phyloP scores from a whole-genome alignment of 2,797 vertebrate species.

The Okamejei kenojei region DNA sequence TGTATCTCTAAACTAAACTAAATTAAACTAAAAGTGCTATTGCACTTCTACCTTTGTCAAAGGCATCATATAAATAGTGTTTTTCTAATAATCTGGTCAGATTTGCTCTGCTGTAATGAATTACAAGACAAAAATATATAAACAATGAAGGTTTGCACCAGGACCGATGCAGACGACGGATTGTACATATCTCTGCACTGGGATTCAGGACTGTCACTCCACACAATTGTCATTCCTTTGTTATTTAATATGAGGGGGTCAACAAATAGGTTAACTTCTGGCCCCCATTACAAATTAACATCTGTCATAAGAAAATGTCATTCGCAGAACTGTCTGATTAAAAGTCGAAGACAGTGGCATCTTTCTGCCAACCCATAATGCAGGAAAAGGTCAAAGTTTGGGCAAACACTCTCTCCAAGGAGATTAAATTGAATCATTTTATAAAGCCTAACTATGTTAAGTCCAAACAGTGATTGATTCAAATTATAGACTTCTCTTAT shows the following conservation, averaged over 20 bases:
- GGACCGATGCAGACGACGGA: background rate
- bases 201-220: background rate
- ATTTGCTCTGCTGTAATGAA: background rate
- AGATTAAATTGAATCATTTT: slow-evolving; percentile 28
- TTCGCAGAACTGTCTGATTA: slow-evolving; percentile 14
- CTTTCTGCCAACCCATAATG: slow-evolving; percentile 19
- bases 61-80: background rate
- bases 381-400: slow-evolving; percentile 32
- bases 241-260: slow-evolving; percentile 14
- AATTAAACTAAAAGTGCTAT: background rate
- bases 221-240: background rate
- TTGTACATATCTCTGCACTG: background rate
- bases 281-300: slow-evolving; percentile 19
- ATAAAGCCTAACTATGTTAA: slow-evolving; percentile 31
- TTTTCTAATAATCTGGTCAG: background rate
- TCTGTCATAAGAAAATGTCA: slow-evolving; percentile 33
- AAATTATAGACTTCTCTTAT: background rate
- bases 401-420: slow-evolving; percentile 28
- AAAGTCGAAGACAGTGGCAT: slow-evolving; percentile 24
- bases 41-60: background rate
- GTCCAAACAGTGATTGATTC: slow-evolving; percentile 35
- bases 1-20: too few relatives aligned
- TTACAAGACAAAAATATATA: background rate
- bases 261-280: background rate
- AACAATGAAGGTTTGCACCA: background rate